Evolutionary conservation across 2,113 vertebrate genomes (phyloP).

Genomic region (Centrocercus urophasianus): DNA sequence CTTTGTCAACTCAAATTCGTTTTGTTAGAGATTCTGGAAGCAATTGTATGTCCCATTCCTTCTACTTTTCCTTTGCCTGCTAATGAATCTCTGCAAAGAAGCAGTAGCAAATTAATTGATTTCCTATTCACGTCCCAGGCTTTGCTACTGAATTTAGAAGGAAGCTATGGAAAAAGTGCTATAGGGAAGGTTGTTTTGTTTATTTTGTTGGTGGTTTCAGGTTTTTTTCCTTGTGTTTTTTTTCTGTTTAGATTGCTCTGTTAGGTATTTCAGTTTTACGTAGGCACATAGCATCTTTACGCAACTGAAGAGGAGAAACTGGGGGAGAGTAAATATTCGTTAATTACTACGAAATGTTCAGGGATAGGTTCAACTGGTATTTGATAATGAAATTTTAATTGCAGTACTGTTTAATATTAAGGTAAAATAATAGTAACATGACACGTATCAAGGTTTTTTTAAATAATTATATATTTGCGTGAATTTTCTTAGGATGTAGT

Average conservation of each 20-base stretch:
- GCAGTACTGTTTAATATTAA: not conserved
- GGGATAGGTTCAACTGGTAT: not conserved
- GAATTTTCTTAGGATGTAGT: not conserved
- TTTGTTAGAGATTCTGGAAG: constrained; percentile 25
- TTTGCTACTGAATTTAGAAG: constrained; percentile 19
- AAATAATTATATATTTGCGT: not conserved
- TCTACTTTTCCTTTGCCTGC: constrained; percentile 36
- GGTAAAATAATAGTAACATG: not conserved
- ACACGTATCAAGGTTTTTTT: not conserved
- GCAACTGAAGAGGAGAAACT: accelerated
- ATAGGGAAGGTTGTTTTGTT: not conserved
- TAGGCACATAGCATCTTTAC: not conserved
- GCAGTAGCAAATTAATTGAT: constrained; percentile 48
- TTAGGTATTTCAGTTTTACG: constrained; percentile 31
- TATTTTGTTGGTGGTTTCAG: not conserved
- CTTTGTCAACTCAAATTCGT: constrained; percentile 55
- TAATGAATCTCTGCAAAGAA: constrained; percentile 46
- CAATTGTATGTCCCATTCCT: constrained; percentile 26
- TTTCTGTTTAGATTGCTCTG: not conserved
- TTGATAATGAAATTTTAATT: constrained; percentile 35
- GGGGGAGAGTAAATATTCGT: not conserved
- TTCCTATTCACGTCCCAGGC: constrained; percentile 3
- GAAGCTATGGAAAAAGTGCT: not conserved
- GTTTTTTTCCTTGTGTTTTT: not conserved
- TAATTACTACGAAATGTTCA: not conserved